Percentiles rank a stretch among this genome's conserved stretches.
Evolutionary conservation across 1,140 invertebrate genomes (phyloP).

Genomic region (Manduca sexta): DNA sequence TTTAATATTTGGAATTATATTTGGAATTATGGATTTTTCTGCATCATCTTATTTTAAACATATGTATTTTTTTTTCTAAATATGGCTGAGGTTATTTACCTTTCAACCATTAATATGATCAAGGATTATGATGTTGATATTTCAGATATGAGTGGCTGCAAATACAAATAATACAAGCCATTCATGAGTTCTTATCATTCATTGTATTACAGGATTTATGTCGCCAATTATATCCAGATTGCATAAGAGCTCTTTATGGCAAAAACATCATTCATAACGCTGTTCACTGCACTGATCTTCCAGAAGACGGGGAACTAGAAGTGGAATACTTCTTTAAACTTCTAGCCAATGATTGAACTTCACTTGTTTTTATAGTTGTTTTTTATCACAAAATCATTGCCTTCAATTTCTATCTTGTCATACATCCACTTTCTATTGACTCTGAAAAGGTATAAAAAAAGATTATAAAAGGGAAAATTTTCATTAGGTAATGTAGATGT

Average conservation of each 20-base stretch:
- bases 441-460: constrained; percentile 41
- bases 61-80: too few relatives aligned
- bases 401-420: constrained; percentile 71
- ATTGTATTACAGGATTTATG: constrained; percentile 82
- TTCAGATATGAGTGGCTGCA: too few relatives aligned
- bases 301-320: constrained; percentile 89
- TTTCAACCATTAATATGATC: too few relatives aligned
- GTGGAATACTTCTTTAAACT: constrained; percentile 88
- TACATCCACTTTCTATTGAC: constrained; percentile 70
- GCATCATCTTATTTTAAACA: too few relatives aligned
- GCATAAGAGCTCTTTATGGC: constrained; percentile 90
- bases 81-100: too few relatives aligned
- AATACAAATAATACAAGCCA: too few relatives aligned
- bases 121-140: too few relatives aligned
- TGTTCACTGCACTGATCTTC: constrained; percentile 94
- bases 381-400: constrained; percentile 62
- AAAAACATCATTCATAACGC: constrained; percentile 88
- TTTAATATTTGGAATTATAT: too few relatives aligned
- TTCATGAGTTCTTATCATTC: not conserved
- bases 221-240: constrained; percentile 86
- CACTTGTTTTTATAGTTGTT: constrained; percentile 53
- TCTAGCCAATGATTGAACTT: constrained; percentile 51
- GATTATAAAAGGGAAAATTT: not conserved
- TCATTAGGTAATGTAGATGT: not conserved
- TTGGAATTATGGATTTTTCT: too few relatives aligned